phyloP scores from a whole-genome alignment of 2,888 invertebrate species.

The Dryobota labecula region DNA sequence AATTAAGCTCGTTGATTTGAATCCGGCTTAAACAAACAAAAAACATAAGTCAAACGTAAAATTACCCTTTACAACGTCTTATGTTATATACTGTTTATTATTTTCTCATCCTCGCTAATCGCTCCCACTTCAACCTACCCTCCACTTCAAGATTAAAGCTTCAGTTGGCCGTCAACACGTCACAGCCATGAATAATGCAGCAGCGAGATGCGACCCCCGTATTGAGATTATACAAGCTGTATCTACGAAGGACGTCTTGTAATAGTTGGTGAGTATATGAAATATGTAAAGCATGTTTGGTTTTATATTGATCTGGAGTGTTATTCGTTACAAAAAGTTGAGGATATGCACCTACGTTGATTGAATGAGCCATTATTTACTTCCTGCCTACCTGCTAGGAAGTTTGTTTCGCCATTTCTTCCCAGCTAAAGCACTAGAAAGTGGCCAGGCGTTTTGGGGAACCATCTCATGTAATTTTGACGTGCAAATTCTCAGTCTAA shows the following conservation, averaged over 20 bases:
- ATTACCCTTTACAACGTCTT: not conserved
- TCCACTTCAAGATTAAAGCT: conserved; percentile 65
- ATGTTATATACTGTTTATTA: not conserved
- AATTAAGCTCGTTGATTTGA: not conserved
- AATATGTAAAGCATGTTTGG: conserved; percentile 36
- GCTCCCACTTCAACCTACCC: conserved; percentile 9
- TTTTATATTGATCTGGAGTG: conserved; percentile 11
- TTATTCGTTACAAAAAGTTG: not conserved
- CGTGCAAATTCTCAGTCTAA: too few relatives aligned
- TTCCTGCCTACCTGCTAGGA: too few relatives aligned
- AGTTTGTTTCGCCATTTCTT: too few relatives aligned
- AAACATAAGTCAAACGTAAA: not conserved
- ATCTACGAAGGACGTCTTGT: conserved; percentile 25
- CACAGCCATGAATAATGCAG: conserved; percentile 65
- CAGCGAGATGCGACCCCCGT: conserved; percentile 40
- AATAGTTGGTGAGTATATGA: conserved; percentile 29
- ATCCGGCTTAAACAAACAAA: too few relatives aligned
- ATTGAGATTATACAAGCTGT: conserved; percentile 54
- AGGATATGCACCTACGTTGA: not conserved
- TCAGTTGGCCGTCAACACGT: conserved; percentile 65
- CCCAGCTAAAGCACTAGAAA: too few relatives aligned
- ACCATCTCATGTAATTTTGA: too few relatives aligned
- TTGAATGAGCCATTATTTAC: too few relatives aligned
- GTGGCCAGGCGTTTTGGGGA: too few relatives aligned
- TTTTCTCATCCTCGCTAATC: conserved; percentile 21